phyloP scores from a whole-genome alignment of 2,797 vertebrate genomes.

The Buceros bicornis region DNA sequence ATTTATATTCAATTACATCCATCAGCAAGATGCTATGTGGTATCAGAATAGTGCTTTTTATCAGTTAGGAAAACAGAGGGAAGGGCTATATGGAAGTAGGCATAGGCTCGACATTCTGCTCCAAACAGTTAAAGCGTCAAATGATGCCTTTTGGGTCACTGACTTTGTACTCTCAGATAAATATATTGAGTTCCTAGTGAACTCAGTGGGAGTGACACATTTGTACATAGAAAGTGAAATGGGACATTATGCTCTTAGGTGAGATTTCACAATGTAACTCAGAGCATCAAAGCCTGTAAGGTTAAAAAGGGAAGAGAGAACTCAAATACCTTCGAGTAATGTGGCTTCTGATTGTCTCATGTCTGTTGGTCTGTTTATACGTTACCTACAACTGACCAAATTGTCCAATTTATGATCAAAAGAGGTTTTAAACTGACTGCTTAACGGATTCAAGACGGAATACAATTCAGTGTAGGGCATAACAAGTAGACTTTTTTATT shows the following conservation, averaged over 20 bases:
- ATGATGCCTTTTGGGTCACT: neutral
- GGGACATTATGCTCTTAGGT: neutral
- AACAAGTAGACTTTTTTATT: neutral
- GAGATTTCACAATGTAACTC: neutral
- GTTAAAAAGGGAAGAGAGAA: neutral
- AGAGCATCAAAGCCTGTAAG: neutral
- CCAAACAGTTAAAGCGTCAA: neutral
- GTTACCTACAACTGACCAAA: neutral
- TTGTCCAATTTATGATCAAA: neutral
- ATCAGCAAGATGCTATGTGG: neutral
- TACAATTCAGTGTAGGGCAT: neutral
- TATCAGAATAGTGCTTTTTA: neutral
- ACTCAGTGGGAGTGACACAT: neutral
- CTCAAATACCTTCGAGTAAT: neutral
- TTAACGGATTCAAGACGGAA: neutral
- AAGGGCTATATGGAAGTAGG: neutral
- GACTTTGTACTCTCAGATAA: constrained; percentile 10
- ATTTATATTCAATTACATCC: neutral
- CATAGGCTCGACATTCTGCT: neutral
- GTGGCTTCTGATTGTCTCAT: neutral
- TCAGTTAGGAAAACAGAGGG: neutral
- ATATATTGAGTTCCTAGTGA: neutral
- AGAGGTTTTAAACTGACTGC: neutral
- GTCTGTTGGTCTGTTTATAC: neutral
- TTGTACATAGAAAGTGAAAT: neutral